Base-by-base conservation (phyloP, 2,797 vertebrate species). In the Halcyon chelicuti region DNA sequence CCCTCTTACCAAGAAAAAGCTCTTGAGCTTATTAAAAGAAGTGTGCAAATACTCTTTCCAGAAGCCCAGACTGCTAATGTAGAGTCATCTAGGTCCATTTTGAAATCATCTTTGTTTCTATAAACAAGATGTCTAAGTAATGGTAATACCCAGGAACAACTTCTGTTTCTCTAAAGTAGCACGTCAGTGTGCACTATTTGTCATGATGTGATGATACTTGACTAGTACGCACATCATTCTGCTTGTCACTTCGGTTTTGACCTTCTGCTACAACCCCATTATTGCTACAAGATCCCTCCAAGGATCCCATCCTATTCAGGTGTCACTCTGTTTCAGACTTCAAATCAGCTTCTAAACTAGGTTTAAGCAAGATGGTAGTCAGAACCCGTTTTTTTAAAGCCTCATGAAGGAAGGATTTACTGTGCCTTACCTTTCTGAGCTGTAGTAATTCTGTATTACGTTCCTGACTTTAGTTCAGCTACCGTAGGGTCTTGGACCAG, bases 331-430 rank as follows among this genome's bases (percentile, higher is more conserved):
- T 35, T 67, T 77, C 76, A 71, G 28, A 47, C 19, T 95, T 93
- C 31, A 52, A 71, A 80, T 82, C 72, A 71, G 54, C 54, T 83
- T 80, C 75, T 89, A 68, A 80, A 75, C 31, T 80, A 25, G 58
- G 9, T 5, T 39, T 61, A 70, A 86, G 35, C 26, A 85, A 94
- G 63, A 61, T 12, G 23, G 25, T 65, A 47, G 58, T 55, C 68
- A 92, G 73, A 79, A 73, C 39, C 65, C 75, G 72, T 88, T 79
- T 68, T 78, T 93, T 82, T 66, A 95, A 89, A 73, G 76, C 26
- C 33, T 44, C 33, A 7, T 20, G 62, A 84, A 93, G 46, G 49
- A 95, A 74, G n/a, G 76, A 67, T 91, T 93, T 91, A 72, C 31
- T 88, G 4, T 73, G 55, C 55, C 37, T 90, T 84, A 46, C 84